Evolutionary conservation across 2,797 vertebrate species (phyloP), one percentile per base, ranked within the genome.

Genomic region (Siniperca obscura): DNA sequence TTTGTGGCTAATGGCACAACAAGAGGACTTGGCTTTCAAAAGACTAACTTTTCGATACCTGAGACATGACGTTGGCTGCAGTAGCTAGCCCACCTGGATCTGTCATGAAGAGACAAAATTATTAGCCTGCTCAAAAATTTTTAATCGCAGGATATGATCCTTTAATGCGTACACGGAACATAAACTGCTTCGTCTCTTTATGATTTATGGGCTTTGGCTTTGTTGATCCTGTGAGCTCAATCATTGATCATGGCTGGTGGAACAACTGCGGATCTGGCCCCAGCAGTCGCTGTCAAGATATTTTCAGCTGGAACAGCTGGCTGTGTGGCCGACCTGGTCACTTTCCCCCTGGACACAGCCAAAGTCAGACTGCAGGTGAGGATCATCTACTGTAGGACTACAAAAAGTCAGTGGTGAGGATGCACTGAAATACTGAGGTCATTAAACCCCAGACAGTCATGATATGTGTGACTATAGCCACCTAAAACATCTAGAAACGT

Each of bases 331-430:
- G 98, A 99, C 79, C 93, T 99, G 85, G 92, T 96, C 91, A 98
- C 97, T 17, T 99, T 97, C 82, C 98, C 98, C 0, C 85, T 99
- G 92, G 98, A 99, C 93, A 99, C 98, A 0, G 97, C 98, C 70
- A 99, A 99, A 94, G 98, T 99, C 84, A 91, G 97, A 70, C 96
- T 99, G 53, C 98, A 99, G 97, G 97, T 98, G 90, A 90, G 76
- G 16, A 34, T 22, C 7, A 19, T 21, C 30, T 40, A 19, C 50
- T 77, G 27, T 3, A 30, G 27, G 27, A 30, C 27, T 30, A 1
- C 36, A 36, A 0, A 3, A 2, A 38, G 55, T 36, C 65, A 50
- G 22, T 6, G 96, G 96, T 97, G 89, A 84, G 12, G 40, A 21
- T 19, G 0, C 66, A 11, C 40, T 40, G 34, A 13, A n/a, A 40